Conservation (phyloP, 2,888 invertebrate species). For the Drosophila pseudotalamancana region DNA sequence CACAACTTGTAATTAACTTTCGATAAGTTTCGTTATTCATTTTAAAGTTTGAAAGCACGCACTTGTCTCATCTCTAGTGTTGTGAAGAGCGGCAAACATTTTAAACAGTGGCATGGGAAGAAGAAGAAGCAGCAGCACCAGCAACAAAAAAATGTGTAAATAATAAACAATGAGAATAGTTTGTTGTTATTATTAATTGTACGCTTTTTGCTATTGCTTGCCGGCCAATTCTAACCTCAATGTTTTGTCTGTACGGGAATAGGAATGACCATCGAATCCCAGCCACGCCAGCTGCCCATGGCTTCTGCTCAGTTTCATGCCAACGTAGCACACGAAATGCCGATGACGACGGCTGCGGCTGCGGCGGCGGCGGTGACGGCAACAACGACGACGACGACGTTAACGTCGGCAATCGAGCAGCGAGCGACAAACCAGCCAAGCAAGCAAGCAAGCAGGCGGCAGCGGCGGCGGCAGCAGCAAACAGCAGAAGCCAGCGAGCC, state of each 20-base stretch:
- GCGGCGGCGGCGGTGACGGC: conserved; percentile 32
- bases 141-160: conserved; percentile 37
- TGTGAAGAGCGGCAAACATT: conserved; percentile 16
- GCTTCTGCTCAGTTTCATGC: conserved; percentile 35
- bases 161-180: conserved; percentile 51
- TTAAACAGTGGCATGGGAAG: conserved; percentile 1
- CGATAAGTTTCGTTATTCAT: conserved; percentile 2
- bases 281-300: conserved; percentile 48
- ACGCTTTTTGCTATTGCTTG: not conserved
- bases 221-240: conserved; percentile 53
- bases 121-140: conserved; percentile 1
- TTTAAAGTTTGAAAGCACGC: not conserved
- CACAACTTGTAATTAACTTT: conserved; percentile 9
- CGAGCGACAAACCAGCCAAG: conserved; percentile 60
- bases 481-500: conserved; percentile 38
- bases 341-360: conserved; percentile 40
- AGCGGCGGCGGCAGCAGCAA: conserved; percentile 27
- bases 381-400: conserved; percentile 33
- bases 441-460: conserved; percentile 49
- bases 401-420: conserved; percentile 37
- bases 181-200: conserved; percentile 44
- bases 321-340: conserved; percentile 57
- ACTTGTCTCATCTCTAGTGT: conserved; percentile 32
- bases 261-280: conserved; percentile 40
- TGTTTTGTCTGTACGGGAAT: conserved; percentile 15